Conservation (phyloP, 2,888 invertebrate genomes). For the Erynnis tages region DNA sequence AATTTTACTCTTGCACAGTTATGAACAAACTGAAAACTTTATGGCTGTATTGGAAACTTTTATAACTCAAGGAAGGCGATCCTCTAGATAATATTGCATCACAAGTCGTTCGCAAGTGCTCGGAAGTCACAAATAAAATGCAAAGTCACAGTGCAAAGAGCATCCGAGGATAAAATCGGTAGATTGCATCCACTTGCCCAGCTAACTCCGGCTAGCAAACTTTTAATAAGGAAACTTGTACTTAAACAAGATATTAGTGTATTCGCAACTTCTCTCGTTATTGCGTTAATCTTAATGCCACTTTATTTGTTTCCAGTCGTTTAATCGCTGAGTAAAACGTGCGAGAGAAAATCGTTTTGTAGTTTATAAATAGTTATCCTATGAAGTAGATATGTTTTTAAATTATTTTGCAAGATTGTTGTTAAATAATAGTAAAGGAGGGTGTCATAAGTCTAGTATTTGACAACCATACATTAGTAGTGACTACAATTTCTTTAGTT, state of each 20-base stretch:
- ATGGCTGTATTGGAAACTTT: slow-evolving; percentile 9
- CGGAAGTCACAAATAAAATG: slow-evolving; percentile 33
- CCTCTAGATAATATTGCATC: slow-evolving; percentile 11
- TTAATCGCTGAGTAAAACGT: not conserved
- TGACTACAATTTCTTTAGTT: no score
- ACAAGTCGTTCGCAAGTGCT: slow-evolving; percentile 5
- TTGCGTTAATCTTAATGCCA: slow-evolving; percentile 6
- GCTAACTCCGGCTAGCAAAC: slow-evolving; percentile 50
- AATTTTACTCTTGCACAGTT: slow-evolving; percentile 2
- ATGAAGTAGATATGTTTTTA: no score
- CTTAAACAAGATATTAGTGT: slow-evolving; percentile 52
- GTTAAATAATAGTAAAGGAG: no score
- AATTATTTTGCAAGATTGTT: no score
- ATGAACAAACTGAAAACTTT: slow-evolving; percentile 3
- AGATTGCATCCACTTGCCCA: slow-evolving; percentile 44
- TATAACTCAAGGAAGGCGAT: slow-evolving; percentile 2
- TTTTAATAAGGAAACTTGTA: slow-evolving; percentile 71
- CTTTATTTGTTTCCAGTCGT: slow-evolving; percentile 1
- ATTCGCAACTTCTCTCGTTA: slow-evolving; percentile 35
- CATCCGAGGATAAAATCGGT: slow-evolving; percentile 51
- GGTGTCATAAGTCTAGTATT: no score
- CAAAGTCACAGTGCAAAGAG: slow-evolving; percentile 43
- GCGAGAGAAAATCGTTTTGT: not conserved
- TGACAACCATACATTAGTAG: no score
- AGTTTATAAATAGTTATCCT: no score